Base-by-base conservation (phyloP, 35 echinoderm and acorn worm species). In the Stichopus chloronotus region DNA sequence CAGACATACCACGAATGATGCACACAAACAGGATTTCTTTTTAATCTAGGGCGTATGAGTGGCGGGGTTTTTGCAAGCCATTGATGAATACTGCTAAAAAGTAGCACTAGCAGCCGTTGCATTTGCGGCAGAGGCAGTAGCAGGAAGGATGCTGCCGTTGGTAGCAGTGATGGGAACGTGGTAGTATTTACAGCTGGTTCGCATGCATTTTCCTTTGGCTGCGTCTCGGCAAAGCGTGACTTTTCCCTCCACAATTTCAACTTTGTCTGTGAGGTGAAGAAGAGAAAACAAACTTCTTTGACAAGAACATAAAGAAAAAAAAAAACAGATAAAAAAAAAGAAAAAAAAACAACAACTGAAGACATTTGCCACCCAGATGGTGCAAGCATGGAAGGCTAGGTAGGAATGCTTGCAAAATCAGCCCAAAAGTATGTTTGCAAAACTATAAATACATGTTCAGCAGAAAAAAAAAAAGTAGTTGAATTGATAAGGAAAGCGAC, bases 111-210 rank as follows among this genome's bases (percentile, higher is more conserved):
- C 94, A 63, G 94, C 90, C 79, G 94, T 91, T 78, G 94, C 72
- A 72, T 79, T 85, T 87, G 90, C 72, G 30, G 30, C 30, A 54
- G 94, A 84, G 88, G 78, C 63, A 25, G 88, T 74, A 92, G 94
- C 60, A 82, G 90, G 90, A 72, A 91, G 69, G 90, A 77, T 59
- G 30, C 30, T 43, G 90, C 76, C 76, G 92, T 71, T 93, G 57
- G 94, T 81, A 79, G 91, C 84, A 90, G 91, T 78, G 63, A 90
- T 52, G 81, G 97, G 94, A 59, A 92, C 90, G 94, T 99, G 97
- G 93, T 99, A 99, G 95, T 99, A 99, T 95, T 99, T 99, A 94
- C 97, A 99, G 93, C 87, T 96, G 92, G 97, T 93, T 68, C 97
- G 97, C 89, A 93, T 92, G 93, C 97, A 99, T 96, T 99, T 99